Base-by-base conservation (phyloP, 2,888 invertebrate species). In the Timema podura region DNA sequence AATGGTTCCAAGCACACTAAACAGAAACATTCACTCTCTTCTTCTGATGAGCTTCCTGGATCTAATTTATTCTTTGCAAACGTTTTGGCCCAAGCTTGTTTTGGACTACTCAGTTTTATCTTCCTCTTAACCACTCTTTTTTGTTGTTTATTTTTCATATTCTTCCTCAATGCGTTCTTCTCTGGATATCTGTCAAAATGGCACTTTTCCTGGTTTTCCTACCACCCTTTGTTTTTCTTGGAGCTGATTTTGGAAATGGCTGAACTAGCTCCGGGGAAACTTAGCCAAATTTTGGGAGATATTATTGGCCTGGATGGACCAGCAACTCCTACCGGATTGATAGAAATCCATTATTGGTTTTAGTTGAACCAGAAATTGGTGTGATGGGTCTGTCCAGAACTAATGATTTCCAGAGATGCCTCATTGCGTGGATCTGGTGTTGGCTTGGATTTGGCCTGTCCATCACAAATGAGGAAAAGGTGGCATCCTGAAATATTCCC, bases 161-260 rank as follows among this genome's bases (percentile, higher is more conserved):
- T 61, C 5, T 10, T 61, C 45, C 45, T 61, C 61, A 9, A 61
- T 44, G 61, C 61, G 30, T 61, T 6, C 8, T 61, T 61, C 61
- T 61, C 61, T 16, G 61, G 61, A 15, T 30, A 15, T 61, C 61
- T 15, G 61, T 61, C 45, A 61, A 61, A 30, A 61, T 13, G 10
- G 61, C 61, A 61, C 61, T 16, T 10, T 61, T 61, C 61, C 61
- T 61, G 30, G 61, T 61, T 61, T 61, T 16, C 30, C 30, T 30
- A 1, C 30, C 30, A 30, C 30, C 30, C 30, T 30, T 30, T 30
- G 30, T 30, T 30, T 30, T 30, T 45, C 61, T 61, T 16, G 61
- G 30, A 9, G 44, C 61, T 13, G 61, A 61, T 61, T 61, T 61
- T 44, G 61, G 61, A 61, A 57, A 5, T 2, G 30, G n/a, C 61